Base-by-base conservation (phyloP, 2,888 invertebrate species). In the Melikaiella ostensackeni region DNA sequence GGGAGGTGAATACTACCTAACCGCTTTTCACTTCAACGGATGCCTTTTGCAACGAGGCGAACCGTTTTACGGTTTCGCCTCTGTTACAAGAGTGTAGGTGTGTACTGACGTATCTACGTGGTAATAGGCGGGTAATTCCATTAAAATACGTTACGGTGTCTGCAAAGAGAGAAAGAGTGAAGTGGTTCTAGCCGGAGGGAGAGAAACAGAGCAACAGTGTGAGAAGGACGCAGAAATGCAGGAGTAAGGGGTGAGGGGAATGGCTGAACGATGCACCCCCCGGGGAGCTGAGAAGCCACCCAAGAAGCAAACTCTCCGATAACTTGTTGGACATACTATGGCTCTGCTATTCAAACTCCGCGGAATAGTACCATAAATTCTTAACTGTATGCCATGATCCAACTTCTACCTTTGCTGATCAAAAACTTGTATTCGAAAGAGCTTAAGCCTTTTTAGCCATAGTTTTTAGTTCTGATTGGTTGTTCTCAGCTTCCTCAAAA, bases 251-350 rank as follows among this genome's bases (percentile, higher is more conserved):
- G 66, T 63, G 81, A 83, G 81, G 82, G 82, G 81, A 81, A 84
- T 84, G 76, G 80, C 79, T 83, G 84, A 84, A 79, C 81, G 82
- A 84, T 84, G 85, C 87, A 89, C 89, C 88, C 89, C 89, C 89
- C 84, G 89, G 89, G 86, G 89, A 88, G 89, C 80, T 82, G 84
- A 80, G 86, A 84, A 89, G 88, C 89, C 89, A 89, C 89, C 89
- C 89, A 89, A 89, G 89, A 89, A 89, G 89, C 89, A 86, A 87
- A 87, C 87, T 86, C 86, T 84, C 86, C 87, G 89, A 88, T 88
- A 88, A 88, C 88, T 89, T 85, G 88, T 88, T 88, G 87, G 86
- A 88, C 89, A 88, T 86, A 87, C 84, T 84, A 84, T 84, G 84
- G 84, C 84, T 87, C 85, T 85, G 86, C 86, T 86, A 86, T 86